Conservation (phyloP, 2,797 vertebrate genomes). For the Brotula barbata region DNA sequence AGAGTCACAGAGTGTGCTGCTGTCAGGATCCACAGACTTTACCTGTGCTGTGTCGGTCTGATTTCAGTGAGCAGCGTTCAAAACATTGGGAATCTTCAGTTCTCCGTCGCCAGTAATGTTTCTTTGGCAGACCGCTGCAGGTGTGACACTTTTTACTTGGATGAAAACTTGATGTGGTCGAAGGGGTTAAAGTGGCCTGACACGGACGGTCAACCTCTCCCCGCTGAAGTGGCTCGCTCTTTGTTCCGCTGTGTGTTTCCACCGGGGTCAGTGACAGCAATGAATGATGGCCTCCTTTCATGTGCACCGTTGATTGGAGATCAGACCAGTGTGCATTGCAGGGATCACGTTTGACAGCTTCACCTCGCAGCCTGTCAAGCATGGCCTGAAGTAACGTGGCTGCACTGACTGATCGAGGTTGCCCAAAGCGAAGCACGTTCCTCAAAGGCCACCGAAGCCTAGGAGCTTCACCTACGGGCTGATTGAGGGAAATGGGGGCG, state of each 20-base stretch:
- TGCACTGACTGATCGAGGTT: conserved; percentile 44
- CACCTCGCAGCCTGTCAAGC: conserved; percentile 54
- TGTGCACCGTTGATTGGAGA: conserved; percentile 55
- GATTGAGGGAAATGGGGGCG: too few relatives aligned
- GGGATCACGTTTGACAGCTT: conserved; percentile 64
- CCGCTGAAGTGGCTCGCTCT: conserved; percentile 1
- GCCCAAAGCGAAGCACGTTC: conserved; percentile 36
- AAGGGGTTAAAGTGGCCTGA: conserved; percentile 2
- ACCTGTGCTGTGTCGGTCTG: too few relatives aligned
- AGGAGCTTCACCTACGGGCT: too few relatives aligned
- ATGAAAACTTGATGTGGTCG: too few relatives aligned
- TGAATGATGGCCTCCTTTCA: conserved; percentile 64
- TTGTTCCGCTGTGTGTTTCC: conserved; percentile 31
- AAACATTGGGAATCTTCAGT: too few relatives aligned
- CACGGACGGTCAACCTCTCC: neutral
- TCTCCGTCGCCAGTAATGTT: too few relatives aligned
- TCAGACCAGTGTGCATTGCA: conserved; percentile 68
- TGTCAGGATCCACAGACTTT: too few relatives aligned
- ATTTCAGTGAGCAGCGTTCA: too few relatives aligned
- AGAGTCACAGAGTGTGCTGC: too few relatives aligned
- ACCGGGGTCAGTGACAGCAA: conserved; percentile 34
- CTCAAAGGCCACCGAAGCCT: neutral
- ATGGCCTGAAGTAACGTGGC: conserved; percentile 48
- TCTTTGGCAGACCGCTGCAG: too few relatives aligned
- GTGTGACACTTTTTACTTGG: too few relatives aligned